A percentile compares a stretch with the other conserved stretches of the same genome.
Evolutionary conservation across 2,797 vertebrate species (phyloP).

Genomic region (Xerus rutilus): DNA sequence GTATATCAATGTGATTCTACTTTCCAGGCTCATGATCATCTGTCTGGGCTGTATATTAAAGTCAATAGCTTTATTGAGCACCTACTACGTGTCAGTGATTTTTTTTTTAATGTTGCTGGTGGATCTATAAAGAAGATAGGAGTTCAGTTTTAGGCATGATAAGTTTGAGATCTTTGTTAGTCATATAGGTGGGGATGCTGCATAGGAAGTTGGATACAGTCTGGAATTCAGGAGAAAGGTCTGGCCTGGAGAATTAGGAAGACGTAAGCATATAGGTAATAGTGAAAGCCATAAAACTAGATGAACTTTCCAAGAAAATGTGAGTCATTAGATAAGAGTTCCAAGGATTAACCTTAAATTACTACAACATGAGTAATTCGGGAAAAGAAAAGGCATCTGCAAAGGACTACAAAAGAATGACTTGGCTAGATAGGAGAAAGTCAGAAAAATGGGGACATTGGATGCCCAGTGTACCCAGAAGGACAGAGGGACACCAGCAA

Average conservation of each 20-base stretch:
- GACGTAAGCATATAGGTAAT: not conserved
- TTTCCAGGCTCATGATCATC: not conserved
- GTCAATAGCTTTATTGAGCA: not conserved
- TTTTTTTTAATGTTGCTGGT: not conserved
- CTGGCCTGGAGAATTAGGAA: not conserved
- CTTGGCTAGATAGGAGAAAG: not conserved
- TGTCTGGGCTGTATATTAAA: not conserved
- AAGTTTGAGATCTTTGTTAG: not conserved
- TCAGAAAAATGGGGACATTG: not conserved
- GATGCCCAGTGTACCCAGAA: not conserved
- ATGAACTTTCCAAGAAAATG: not conserved
- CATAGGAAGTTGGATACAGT: not conserved
- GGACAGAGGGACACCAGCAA: not conserved
- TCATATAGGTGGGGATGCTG: not conserved
- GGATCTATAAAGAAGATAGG: not conserved
- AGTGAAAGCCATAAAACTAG: slow-evolving; percentile 1
- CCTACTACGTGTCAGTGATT: not conserved
- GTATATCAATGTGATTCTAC: not conserved
- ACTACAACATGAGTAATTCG: not conserved
- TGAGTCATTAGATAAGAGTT: not conserved
- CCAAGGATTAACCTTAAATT: not conserved
- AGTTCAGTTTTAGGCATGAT: not conserved
- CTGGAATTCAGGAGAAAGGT: not conserved
- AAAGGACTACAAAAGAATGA: not conserved
- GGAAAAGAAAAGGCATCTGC: not conserved